These are phyloP conservation scores for Ceyx cyanopectus DNA, from an alignment of 2,113 vertebrate species.

Conservation along the genomic window DNA sequence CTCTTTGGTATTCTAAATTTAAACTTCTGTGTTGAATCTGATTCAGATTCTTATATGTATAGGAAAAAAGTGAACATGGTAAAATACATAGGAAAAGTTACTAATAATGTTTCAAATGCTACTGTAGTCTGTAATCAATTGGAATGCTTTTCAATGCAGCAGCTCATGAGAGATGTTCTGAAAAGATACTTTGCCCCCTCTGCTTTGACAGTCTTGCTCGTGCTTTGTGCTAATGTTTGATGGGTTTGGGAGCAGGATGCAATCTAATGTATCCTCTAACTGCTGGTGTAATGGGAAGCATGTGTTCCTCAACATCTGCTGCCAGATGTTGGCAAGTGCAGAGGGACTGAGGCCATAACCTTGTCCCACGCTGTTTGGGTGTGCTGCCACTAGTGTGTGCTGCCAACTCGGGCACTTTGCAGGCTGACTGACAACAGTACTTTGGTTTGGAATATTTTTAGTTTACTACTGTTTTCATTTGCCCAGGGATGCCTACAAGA, in stretches of 20 bases:
- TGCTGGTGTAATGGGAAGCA: neutral
- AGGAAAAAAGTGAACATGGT: fast-evolving
- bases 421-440: neutral
- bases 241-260: neutral
- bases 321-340: constrained; percentile 19
- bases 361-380: neutral
- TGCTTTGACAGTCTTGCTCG: neutral
- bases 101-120: neutral
- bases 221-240: neutral
- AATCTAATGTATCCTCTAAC: neutral
- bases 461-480: neutral
- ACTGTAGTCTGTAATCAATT: neutral
- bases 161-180: neutral
- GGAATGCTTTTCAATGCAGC: neutral
- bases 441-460: neutral
- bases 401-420: neutral
- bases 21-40: neutral
- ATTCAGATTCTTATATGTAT: neutral
- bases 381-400: neutral
- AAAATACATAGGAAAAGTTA: neutral
- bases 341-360: neutral
- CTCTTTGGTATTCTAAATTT: neutral
- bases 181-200: neutral
- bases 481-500: neutral
- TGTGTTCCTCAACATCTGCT: neutral